Evolutionary conservation across 2,888 invertebrate genomes (phyloP), one percentile per base, ranked within the genome.

Genomic region (Nemotelus nigrinus): DNA sequence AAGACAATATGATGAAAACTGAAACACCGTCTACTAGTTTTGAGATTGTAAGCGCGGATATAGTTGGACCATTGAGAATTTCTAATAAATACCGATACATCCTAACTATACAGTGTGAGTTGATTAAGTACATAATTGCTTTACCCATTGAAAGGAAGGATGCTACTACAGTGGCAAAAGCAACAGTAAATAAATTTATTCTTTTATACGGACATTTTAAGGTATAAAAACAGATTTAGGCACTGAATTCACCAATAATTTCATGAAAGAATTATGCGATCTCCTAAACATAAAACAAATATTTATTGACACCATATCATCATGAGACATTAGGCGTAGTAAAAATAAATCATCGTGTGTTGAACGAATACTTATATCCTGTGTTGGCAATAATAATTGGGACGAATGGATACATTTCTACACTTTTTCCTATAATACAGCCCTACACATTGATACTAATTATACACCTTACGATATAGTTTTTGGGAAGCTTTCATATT

Each of bases 51-150:
- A 8, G 25, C 2, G 41, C 41, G 3, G 65, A 65, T 47, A 45
- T 45, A 7, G 25, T 65, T 44, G 65, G 65, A 2, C 65, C 65
- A 8, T 41, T 65, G 3, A 41, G 65, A 44, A 44, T 65, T 8
- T 65, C 65, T 3, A 65, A 65, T 25, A 41, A 44, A n/a, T 65
- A 4, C 45, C 44, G 65, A 44, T 65, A 65, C 41, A 65, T 65
- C n/a, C 41, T 65, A 44, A 65, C 45, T 2, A 65, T 65, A 44
- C 45, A 65, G 45, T 65, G 65, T 47, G 65, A 65, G 25, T 65
- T 65, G 45, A 65, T 25, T 1, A 80, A 78, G 77, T 80, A 76
- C n/a, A 63, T 80, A 3, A 60, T 76, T 63, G 79, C 79, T n/a
- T 44, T 70, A 2, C 78, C 77, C 53, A 65, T 79, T 6, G 68